Evolutionary conservation across 1,140 invertebrate genomes (phyloP).

Genomic region (Bathynomus jamesi): DNA sequence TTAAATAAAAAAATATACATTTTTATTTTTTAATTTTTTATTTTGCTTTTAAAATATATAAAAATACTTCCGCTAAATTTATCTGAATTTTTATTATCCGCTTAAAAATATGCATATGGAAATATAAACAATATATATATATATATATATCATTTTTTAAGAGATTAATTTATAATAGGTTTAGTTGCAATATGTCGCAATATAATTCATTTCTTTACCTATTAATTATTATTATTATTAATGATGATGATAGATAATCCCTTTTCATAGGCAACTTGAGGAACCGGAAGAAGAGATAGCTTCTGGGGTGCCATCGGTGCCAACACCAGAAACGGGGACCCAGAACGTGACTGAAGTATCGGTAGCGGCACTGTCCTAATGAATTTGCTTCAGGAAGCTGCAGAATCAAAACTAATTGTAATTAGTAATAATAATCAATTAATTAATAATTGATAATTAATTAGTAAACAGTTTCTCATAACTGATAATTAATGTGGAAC

Average conservation of each 20-base stretch:
- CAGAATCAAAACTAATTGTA: not conserved
- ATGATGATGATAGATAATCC: too few species aligned
- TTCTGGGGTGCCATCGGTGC: not conserved
- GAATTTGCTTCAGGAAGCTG: not conserved
- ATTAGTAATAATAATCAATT: too few species aligned
- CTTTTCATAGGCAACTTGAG: not conserved
- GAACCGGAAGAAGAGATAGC: not conserved
- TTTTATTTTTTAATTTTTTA: not conserved
- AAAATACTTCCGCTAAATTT: not conserved
- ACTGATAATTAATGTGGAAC: too few species aligned
- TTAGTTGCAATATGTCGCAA: too few species aligned
- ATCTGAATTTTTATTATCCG: not conserved
- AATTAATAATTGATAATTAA: too few species aligned
- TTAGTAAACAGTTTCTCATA: too few species aligned
- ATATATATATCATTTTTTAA: not conserved
- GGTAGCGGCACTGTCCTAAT: not conserved
- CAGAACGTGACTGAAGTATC: not conserved
- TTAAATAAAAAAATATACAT: not conserved
- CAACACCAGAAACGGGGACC: not conserved
- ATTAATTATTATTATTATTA: too few species aligned
- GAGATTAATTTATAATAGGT: too few species aligned
- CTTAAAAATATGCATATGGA: not conserved
- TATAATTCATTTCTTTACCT: too few species aligned
- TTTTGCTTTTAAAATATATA: not conserved
- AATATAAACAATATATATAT: not conserved